phyloP scores from a whole-genome alignment of 1,140 invertebrate species.

The Drosophila varians region DNA sequence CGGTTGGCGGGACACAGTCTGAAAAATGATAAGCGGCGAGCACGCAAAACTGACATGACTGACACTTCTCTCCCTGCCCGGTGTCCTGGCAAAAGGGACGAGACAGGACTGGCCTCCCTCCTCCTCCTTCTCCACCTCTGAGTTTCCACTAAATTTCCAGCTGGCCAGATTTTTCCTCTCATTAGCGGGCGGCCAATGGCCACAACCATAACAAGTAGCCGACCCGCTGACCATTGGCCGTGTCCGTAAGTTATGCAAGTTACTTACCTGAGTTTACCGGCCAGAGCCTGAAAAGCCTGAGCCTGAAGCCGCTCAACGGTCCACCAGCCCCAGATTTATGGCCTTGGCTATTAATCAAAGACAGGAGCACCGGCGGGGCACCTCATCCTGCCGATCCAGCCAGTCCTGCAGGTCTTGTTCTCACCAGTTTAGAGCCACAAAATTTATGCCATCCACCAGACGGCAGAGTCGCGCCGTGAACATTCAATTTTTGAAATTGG shows the following conservation, averaged over 20 bases:
- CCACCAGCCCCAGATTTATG: constrained; percentile 34
- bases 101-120: not conserved
- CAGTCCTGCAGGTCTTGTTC: not conserved
- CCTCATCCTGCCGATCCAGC: not conserved
- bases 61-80: constrained; percentile 12
- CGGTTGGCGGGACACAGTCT: constrained; percentile 39
- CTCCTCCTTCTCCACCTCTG: too few relatives aligned
- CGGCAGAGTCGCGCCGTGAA: constrained; percentile 8
- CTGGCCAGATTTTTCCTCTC: constrained; percentile 29
- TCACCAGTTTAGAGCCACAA: constrained; percentile 17
- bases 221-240: constrained; percentile 37
- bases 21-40: constrained; percentile 44
- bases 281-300: not conserved
- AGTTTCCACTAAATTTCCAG: not conserved
- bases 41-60: constrained; percentile 39
- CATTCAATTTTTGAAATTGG: constrained; percentile 49
- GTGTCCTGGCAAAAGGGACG: not conserved
- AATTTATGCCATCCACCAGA: constrained; percentile 31
- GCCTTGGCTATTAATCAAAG: constrained; percentile 52
- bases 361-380: constrained; percentile 25
- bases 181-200: constrained; percentile 39
- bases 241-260: constrained; percentile 49
- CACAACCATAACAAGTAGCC: constrained; percentile 30
- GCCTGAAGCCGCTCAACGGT: not conserved
- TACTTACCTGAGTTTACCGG: constrained; percentile 41